A percentile compares a stretch with the other conserved stretches of the same genome.
These are phyloP conservation scores for Cordilura impudica DNA, from an alignment of 2,888 invertebrate species.

Conservation along the genomic window DNA sequence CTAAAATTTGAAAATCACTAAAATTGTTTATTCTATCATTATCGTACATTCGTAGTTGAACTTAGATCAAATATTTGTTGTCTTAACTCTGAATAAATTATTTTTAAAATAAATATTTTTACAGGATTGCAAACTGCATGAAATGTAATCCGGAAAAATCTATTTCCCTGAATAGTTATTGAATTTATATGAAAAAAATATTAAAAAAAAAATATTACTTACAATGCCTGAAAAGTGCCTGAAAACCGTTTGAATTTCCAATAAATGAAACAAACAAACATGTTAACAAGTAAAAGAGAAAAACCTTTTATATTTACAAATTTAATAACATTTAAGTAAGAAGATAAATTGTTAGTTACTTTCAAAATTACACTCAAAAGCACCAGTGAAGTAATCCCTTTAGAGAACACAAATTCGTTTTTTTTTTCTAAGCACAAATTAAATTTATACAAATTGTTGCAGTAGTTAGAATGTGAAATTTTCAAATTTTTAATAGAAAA, in stretches of 20 bases:
- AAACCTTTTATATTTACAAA: background rate
- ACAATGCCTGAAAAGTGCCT: constrained; percentile 65
- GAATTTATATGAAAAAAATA: constrained; percentile 49
- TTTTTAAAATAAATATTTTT: constrained; percentile 64
- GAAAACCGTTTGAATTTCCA: constrained; percentile 62
- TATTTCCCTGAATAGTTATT: constrained; percentile 73
- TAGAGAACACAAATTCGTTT: constrained; percentile 8
- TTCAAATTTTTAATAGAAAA: background rate
- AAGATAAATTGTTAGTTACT: constrained; percentile 22
- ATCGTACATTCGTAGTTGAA: background rate
- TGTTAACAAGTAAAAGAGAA: constrained; percentile 47
- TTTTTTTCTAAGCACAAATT: background rate
- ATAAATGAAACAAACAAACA: constrained; percentile 26
- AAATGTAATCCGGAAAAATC: constrained; percentile 76
- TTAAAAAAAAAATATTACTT: constrained; percentile 23
- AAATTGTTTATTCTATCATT: background rate
- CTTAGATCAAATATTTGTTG: background rate
- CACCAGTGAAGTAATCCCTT: background rate
- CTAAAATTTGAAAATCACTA: background rate
- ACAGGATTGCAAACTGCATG: constrained; percentile 76
- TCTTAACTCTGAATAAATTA: background rate
- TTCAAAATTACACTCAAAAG: constrained; percentile 17
- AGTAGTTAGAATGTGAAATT: background rate
- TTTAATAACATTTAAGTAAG: constrained; percentile 17
- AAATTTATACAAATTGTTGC: background rate